Evolutionary conservation across 2,888 invertebrate species (phyloP).

Genomic region (Acanthosepion pharaonis): DNA sequence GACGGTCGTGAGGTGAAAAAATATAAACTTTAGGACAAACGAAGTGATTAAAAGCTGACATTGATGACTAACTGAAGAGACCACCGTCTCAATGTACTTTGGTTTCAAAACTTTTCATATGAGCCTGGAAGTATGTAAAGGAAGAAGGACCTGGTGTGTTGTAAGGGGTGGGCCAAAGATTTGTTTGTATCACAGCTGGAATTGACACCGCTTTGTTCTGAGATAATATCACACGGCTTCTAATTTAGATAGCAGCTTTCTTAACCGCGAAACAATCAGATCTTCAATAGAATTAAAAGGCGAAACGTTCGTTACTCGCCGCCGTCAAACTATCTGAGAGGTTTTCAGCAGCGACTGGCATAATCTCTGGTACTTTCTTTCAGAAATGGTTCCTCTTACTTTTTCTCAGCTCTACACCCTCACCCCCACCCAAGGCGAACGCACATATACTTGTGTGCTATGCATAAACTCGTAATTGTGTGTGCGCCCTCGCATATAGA

Average conservation of each 20-base stretch:
- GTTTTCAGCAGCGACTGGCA: background rate
- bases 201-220: background rate
- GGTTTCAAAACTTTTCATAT: background rate
- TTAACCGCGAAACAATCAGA: background rate
- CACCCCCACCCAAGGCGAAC: background rate
- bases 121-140: background rate
- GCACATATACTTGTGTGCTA: background rate
- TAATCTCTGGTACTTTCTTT: background rate
- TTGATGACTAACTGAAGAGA: too few relatives aligned
- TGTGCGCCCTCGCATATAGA: too few relatives aligned
- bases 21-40: too few relatives aligned
- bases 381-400: too few relatives aligned
- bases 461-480: background rate
- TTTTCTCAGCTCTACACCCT: too few relatives aligned
- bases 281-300: conserved; percentile 33
- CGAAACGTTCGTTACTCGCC: background rate
- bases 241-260: background rate
- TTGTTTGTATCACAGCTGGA: background rate
- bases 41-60: too few relatives aligned
- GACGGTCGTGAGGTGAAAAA: too few relatives aligned
- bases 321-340: background rate
- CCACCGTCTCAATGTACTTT: too few relatives aligned
- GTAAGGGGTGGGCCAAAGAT: background rate
- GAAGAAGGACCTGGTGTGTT: background rate
- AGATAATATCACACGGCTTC: background rate